phyloP scores from a whole-genome alignment of 2,113 vertebrate species.

The Rhinoderma darwinii region DNA sequence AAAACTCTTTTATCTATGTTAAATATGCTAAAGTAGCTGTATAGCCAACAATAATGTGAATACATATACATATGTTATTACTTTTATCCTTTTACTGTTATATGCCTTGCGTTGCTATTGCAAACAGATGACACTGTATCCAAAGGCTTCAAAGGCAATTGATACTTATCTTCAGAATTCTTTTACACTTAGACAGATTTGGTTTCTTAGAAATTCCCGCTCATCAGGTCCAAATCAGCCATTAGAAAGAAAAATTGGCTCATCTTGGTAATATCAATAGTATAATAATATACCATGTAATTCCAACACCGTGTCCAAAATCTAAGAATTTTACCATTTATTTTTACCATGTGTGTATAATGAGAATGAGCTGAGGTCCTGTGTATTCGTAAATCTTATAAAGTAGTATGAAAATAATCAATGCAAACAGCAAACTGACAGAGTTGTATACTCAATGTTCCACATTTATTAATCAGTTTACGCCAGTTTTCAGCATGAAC shows the following conservation, averaged over 20 bases:
- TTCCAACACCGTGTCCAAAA: conserved; percentile 23
- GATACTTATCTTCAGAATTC: conserved; percentile 55
- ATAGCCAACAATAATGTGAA: conserved; percentile 11
- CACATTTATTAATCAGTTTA: no score
- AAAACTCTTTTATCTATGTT: neutral
- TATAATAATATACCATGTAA: conserved; percentile 42
- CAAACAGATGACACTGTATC: conserved; percentile 57
- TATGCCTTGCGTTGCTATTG: conserved; percentile 36
- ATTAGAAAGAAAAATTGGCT: conserved; percentile 13
- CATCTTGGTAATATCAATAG: conserved; percentile 49
- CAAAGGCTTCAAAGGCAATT: conserved; percentile 48
- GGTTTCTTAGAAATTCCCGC: conserved; percentile 34
- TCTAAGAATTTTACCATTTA: conserved; percentile 39
- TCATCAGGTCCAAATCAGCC: conserved; percentile 38
- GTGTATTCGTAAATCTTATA: conserved; percentile 5
- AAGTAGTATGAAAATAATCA: neutral
- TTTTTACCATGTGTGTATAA: conserved; percentile 40
- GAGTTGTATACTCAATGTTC: neutral
- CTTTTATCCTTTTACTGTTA: conserved; percentile 47
- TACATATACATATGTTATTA: conserved; percentile 49
- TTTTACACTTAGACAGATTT: conserved; percentile 46
- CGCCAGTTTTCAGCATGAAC: no score
- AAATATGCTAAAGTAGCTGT: conserved; percentile 24
- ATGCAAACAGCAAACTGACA: neutral
- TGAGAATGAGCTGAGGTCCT: conserved; percentile 11